Conservation (phyloP, 2,888 invertebrate species). For the Macrostomum cliftonense region DNA sequence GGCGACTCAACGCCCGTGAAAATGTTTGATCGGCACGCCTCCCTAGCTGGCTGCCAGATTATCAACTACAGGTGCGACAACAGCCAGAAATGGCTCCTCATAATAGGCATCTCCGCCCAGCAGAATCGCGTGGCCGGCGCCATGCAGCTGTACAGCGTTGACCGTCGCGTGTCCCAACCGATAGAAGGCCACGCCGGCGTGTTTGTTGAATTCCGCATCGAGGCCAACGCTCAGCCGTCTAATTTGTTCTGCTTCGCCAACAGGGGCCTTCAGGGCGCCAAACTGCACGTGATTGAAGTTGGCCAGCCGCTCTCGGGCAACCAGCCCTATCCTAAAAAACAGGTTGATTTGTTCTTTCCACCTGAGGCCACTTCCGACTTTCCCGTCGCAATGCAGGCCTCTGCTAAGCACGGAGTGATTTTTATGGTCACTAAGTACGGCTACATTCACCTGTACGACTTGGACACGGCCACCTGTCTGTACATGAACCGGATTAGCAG, state of each 20-base stretch:
- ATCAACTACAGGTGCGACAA: slow-evolving; percentile 95
- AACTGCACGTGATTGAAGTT: slow-evolving; percentile 76
- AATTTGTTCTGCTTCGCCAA: slow-evolving; percentile 94
- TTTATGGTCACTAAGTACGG: slow-evolving; percentile 96
- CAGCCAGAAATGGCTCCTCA: slow-evolving; percentile 80
- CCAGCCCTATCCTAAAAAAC: slow-evolving; percentile 89
- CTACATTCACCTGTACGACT: slow-evolving; percentile 92
- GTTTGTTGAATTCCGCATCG: slow-evolving; percentile 82
- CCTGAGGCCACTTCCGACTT: slow-evolving; percentile 90
- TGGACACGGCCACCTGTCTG: slow-evolving; percentile 86
- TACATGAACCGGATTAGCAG: slow-evolving; percentile 96
- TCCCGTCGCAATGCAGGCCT: slow-evolving; percentile 96
- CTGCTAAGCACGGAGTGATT: slow-evolving; percentile 81
- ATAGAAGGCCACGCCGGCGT: slow-evolving; percentile 96
- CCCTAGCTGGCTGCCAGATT: slow-evolving; percentile 85
- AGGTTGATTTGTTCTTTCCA: slow-evolving; percentile 96
- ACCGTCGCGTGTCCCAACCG: slow-evolving; percentile 78
- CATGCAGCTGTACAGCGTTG: slow-evolving; percentile 96
- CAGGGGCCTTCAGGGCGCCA: slow-evolving; percentile 43
- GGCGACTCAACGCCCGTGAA: slow-evolving; percentile 79
- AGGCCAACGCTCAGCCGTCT: slow-evolving; percentile 72
- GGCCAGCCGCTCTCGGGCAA: slow-evolving; percentile 83
- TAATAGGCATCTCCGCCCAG: slow-evolving; percentile 63
- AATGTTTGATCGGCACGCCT: slow-evolving; percentile 87
- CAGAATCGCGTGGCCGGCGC: slow-evolving; percentile 91